phyloP scores from a whole-genome alignment of 1,140 invertebrate species.

The Scaptomyza hsui region DNA sequence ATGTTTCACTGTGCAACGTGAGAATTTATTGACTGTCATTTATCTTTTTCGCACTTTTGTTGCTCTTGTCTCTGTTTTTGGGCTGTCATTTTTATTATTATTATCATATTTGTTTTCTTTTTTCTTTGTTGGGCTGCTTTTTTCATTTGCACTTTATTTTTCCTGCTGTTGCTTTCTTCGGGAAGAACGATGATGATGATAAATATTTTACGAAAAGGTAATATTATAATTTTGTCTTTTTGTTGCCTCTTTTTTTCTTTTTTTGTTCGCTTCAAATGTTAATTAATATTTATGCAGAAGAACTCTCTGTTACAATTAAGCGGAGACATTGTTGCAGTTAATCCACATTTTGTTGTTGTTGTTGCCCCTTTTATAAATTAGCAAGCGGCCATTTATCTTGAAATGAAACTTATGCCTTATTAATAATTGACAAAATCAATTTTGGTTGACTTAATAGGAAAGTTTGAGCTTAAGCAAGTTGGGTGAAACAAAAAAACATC shows the following conservation, averaged over 20 bases:
- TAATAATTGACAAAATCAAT: neutral
- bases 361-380: neutral
- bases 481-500: too few relatives aligned
- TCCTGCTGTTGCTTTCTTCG: neutral
- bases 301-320: slow-evolving; percentile 16
- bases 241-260: neutral
- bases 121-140: slow-evolving; percentile 3
- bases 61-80: slow-evolving; percentile 5
- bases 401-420: neutral
- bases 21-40: slow-evolving; percentile 46
- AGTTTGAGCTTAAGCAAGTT: neutral
- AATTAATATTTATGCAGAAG: slow-evolving; percentile 47
- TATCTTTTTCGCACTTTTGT: slow-evolving; percentile 16
- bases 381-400: neutral
- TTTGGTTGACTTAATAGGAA: neutral
- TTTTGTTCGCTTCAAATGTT: slow-evolving; percentile 21
- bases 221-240: slow-evolving; percentile 23
- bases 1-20: slow-evolving; percentile 9
- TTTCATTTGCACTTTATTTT: too few relatives aligned
- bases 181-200: slow-evolving; percentile 33
- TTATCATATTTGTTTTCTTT: neutral
- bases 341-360: neutral
- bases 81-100: slow-evolving; percentile 23
- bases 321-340: slow-evolving; percentile 2
- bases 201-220: slow-evolving; percentile 36